Evolutionary conservation across 1,140 invertebrate genomes (phyloP).

Genomic region (Portunus trituberculatus): DNA sequence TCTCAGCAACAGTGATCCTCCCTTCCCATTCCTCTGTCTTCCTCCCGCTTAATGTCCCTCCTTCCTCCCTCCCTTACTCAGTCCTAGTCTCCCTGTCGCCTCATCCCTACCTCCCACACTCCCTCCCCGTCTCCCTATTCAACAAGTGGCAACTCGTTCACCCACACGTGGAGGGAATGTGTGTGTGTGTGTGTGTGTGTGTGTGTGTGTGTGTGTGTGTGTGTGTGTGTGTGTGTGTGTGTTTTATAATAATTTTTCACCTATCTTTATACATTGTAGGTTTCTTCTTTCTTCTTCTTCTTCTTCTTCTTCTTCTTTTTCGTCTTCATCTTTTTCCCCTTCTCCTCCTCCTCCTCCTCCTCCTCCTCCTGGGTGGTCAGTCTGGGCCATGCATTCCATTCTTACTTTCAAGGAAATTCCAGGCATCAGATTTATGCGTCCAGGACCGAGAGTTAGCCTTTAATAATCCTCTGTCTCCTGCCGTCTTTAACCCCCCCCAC

Average conservation of each 20-base stretch:
- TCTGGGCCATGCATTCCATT: background rate
- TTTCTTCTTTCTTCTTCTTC: background rate
- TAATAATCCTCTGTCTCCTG: background rate
- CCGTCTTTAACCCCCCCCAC: background rate
- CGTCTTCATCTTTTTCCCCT: background rate
- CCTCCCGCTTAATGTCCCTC: background rate
- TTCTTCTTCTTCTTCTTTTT: background rate
- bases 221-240: too few relatives aligned
- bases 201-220: slow-evolving; percentile 17
- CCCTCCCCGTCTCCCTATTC: background rate
- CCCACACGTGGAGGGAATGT: background rate
- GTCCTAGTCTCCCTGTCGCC: slow-evolving; percentile 9
- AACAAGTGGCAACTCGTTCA: slow-evolving; percentile 4
- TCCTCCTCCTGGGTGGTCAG: slow-evolving; percentile 15
- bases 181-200: slow-evolving; percentile 28
- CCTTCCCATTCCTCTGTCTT: background rate
- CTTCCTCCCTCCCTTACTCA: slow-evolving; percentile 30
- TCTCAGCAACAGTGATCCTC: background rate
- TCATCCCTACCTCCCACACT: background rate
- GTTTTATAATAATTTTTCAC: too few relatives aligned
- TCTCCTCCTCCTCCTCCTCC: background rate
- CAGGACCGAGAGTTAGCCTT: background rate
- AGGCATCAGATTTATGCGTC: background rate
- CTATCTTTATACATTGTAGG: background rate
- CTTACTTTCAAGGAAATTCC: slow-evolving; percentile 22